Evolutionary conservation across 23 tunicate species (phyloP).

Genomic region (Botrylloides violaceus): DNA sequence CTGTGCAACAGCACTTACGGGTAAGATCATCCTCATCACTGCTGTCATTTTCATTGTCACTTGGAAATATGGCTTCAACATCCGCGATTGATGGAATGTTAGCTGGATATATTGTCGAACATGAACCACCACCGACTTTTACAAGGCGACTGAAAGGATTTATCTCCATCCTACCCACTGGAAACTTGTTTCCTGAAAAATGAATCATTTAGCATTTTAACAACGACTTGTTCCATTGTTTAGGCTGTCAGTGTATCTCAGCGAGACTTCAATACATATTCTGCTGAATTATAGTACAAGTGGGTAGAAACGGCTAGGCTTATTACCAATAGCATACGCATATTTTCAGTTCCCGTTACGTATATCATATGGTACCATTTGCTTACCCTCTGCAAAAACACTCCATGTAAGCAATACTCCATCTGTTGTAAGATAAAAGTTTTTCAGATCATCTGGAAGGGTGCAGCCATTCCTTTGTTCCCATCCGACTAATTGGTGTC

Average conservation of each 20-base stretch:
- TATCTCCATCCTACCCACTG: constrained; percentile 74
- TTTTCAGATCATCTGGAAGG: constrained; percentile 76
- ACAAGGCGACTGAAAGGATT: constrained; percentile 41
- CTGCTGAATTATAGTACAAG: too few species aligned
- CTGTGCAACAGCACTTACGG: background rate
- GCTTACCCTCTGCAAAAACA: constrained; percentile 47
- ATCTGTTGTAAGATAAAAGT: constrained; percentile 77
- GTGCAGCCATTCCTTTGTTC: constrained; percentile 77
- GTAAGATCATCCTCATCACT: constrained; percentile 31
- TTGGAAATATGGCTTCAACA: constrained; percentile 43
- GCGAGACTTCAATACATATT: too few species aligned
- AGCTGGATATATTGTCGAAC: constrained; percentile 33
- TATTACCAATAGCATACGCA: too few species aligned
- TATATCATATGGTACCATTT: background rate
- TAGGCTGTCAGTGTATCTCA: too few species aligned
- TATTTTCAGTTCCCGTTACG: too few species aligned
- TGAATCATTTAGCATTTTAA: too few species aligned
- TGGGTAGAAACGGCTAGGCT: too few species aligned
- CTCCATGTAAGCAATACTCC: constrained; percentile 83
- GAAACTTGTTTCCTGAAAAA: constrained; percentile 37
- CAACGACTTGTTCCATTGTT: too few species aligned
- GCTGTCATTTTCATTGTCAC: constrained; percentile 54
- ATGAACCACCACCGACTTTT: constrained; percentile 36
- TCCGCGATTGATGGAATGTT: constrained; percentile 68
- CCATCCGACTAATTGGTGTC: constrained; percentile 77